Evolutionary conservation across 2,113 vertebrate species (phyloP).

Genomic region (Esox niger): DNA sequence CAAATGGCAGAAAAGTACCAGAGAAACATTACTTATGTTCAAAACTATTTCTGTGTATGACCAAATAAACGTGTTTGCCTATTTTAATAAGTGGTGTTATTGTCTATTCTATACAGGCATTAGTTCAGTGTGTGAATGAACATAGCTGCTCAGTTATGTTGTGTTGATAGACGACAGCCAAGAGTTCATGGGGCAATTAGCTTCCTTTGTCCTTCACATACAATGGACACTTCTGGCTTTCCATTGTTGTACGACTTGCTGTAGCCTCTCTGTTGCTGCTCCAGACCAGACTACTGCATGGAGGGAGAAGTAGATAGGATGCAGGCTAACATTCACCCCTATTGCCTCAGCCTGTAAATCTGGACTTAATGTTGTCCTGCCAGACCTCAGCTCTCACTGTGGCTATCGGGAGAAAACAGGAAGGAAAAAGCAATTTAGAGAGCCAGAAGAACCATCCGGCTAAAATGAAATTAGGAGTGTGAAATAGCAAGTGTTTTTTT

Average conservation of each 20-base stretch:
- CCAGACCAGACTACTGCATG: neutral
- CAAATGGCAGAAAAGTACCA: too few species aligned
- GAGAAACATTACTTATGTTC: too few species aligned
- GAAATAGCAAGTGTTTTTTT: constrained; percentile 17
- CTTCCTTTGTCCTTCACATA: neutral
- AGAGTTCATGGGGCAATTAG: neutral
- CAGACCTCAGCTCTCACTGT: neutral
- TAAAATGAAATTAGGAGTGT: constrained; percentile 26
- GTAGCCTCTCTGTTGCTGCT: neutral
- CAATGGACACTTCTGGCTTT: too few species aligned
- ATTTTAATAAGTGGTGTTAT: too few species aligned
- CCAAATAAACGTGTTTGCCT: too few species aligned
- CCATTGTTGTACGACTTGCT: neutral
- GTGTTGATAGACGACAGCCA: neutral
- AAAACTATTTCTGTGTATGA: too few species aligned
- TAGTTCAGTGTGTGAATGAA: too few species aligned
- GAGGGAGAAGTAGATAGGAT: neutral
- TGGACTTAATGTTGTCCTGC: constrained; percentile 18
- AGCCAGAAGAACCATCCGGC: constrained; percentile 12
- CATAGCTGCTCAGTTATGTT: too few species aligned
- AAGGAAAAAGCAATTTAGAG: constrained; percentile 24
- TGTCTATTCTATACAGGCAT: too few species aligned
- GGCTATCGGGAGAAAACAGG: constrained; percentile 15
- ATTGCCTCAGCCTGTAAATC: constrained; percentile 5
- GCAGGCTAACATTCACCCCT: neutral